Evolutionary conservation across 37 sponge, comb jelly and placozoan species (phyloP).

Genomic region (Cliona cf. orientalis): DNA sequence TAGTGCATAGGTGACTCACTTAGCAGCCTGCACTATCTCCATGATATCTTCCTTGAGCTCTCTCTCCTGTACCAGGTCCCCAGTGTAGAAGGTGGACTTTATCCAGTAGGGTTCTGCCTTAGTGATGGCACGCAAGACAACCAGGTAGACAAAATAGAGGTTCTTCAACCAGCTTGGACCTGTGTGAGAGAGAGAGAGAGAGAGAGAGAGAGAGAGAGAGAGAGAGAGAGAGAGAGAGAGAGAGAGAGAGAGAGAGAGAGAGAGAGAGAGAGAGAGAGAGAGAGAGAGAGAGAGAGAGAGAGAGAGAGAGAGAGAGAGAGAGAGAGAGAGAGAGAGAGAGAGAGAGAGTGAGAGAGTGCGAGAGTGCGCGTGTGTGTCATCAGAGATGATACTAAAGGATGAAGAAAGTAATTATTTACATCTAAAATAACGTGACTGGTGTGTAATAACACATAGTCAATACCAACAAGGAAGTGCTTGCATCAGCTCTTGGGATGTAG

Average conservation of each 20-base stretch:
- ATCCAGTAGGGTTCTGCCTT: constrained; percentile 81
- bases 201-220: neutral
- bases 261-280: constrained; percentile 15
- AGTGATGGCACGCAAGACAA: constrained; percentile 88
- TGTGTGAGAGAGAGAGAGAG: constrained; percentile 6
- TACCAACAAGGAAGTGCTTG: too few relatives aligned
- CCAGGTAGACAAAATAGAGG: constrained; percentile 92
- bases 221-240: constrained; percentile 7
- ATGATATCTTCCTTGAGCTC: constrained; percentile 51
- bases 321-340: constrained; percentile 21
- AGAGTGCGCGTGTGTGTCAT: too few relatives aligned
- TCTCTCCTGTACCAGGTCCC: constrained; percentile 64
- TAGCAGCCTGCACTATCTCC: constrained; percentile 60
- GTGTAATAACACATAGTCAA: too few relatives aligned
- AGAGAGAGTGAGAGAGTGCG: neutral
- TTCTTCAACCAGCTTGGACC: constrained; percentile 97
- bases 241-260: constrained; percentile 18
- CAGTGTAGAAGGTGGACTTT: constrained; percentile 85
- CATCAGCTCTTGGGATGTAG: too few relatives aligned
- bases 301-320: neutral
- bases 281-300: constrained; percentile 14
- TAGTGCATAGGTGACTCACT: too few relatives aligned
- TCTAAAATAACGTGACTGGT: too few relatives aligned
- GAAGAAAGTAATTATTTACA: too few relatives aligned
- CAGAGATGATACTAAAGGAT: too few relatives aligned